These are phyloP conservation scores for Formicarius rufipectus DNA, from an alignment of 2,113 vertebrate genomes.

Conservation along the genomic window DNA sequence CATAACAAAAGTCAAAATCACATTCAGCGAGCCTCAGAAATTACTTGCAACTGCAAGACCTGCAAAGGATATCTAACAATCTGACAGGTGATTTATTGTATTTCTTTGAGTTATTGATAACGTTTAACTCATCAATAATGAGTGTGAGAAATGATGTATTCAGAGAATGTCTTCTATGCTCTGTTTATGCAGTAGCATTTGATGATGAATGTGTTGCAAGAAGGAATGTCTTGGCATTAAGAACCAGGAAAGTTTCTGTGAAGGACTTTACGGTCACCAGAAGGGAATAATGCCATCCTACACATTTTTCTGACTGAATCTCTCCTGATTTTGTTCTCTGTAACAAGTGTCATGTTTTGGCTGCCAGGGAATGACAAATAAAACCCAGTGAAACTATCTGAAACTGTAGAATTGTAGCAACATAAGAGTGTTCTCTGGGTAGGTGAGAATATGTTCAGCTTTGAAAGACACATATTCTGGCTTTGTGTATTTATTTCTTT, in stretches of 20 bases:
- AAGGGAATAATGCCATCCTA: neutral
- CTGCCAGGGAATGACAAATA: neutral
- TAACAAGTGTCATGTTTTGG: neutral
- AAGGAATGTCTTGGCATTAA: neutral
- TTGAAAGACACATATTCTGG: neutral
- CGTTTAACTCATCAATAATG: conserved; percentile 55
- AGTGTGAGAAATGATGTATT: conserved; percentile 27
- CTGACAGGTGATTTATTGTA: conserved; percentile 18
- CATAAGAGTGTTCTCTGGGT: neutral
- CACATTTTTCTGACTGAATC: rapidly evolving
- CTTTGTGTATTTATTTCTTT: neutral
- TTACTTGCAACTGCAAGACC: neutral
- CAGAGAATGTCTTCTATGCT: neutral
- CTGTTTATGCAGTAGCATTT: conserved; percentile 27
- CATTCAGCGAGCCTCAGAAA: neutral
- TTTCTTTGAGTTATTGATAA: conserved; percentile 51
- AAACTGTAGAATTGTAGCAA: neutral
- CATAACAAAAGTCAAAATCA: neutral
- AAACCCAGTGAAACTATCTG: neutral
- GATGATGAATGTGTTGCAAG: conserved; percentile 4
- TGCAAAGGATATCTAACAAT: neutral
- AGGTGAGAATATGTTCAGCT: neutral
- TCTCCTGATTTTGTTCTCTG: neutral
- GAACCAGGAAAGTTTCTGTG: neutral
- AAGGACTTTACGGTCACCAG: neutral